Evolutionary conservation across 2,888 invertebrate genomes (phyloP), one percentile per base, ranked within the genome.

Genomic region (Suillia variegata): DNA sequence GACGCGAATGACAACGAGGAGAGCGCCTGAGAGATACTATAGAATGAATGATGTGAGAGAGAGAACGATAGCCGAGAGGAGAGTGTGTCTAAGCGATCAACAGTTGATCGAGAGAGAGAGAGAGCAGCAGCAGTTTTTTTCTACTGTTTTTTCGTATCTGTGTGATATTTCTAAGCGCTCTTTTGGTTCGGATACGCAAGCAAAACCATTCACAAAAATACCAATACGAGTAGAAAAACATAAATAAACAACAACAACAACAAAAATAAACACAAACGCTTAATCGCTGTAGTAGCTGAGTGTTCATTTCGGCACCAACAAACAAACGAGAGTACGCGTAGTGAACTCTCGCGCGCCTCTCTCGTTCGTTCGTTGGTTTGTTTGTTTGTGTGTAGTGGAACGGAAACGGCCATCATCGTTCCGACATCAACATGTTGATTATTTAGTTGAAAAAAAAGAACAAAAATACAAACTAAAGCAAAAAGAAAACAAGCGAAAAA

Each of bases 401-500:
- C 78, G 78, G 78, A 78, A 79, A 76, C 77, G 79, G 80, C 80
- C 78, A 79, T 78, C 79, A 79, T 73, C 76, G 70, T 70, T 70
- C 69, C 73, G 68, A 70, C 73, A 73, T 65, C 67, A 64, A 64
- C 58, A 69, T 72, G 67, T 71, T 75, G 78, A 75, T 77, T 76
- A 70, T 68, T 73, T 73, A 68, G 66, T 72, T 62, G 63, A 67
- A 67, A 63, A 59, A 63, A 59, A 59, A 58, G 63, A 50, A 63
- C 56, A 53, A 65, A 63, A 58, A 51, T 10, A n/a, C n/a, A n/a
- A 63, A 63, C 54, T 54, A 67, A 50, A 61, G 63, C 12, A 42
- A 34, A 47, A 52, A 56, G 42, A 38, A 58, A n/a, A n/a, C n/a
- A n/a, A n/a, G n/a, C n/a, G n/a, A n/a, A n/a, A n/a, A n/a, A n/a